A percentile compares a stretch with the other conserved stretches of the same genome.
phyloP scores from a whole-genome alignment of 2,113 vertebrate species.

The Toxostoma redivivum region DNA sequence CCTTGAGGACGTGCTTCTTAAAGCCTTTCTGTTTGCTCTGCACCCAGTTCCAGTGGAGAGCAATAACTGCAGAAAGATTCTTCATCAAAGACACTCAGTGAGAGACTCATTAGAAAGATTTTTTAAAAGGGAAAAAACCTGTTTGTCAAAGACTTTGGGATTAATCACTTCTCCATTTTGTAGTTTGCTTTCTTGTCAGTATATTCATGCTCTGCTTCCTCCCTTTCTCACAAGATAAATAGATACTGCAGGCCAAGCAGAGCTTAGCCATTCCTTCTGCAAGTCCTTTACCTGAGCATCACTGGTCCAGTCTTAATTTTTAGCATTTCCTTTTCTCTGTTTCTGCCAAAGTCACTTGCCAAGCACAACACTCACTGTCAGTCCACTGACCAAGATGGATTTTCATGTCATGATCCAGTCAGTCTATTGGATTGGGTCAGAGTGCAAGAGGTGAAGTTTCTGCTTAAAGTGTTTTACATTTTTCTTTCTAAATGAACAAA shows the following conservation, averaged over 20 bases:
- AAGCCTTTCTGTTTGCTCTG: slow-evolving; percentile 19
- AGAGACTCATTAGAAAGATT: neutral
- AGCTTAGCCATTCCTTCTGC: neutral
- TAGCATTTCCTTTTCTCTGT: neutral
- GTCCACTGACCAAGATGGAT: neutral
- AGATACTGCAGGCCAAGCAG: neutral
- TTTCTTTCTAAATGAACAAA: neutral
- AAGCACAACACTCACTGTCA: neutral
- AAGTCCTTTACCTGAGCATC: neutral
- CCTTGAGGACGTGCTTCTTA: neutral
- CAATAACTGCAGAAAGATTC: slow-evolving; percentile 12
- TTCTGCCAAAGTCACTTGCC: neutral
- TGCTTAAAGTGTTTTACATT: neutral
- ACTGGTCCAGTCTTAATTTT: neutral
- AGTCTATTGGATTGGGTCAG: neutral
- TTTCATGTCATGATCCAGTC: neutral
- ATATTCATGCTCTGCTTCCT: neutral
- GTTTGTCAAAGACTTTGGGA: neutral
- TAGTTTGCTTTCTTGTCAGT: neutral
- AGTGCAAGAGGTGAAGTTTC: neutral
- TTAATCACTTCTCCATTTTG: neutral
- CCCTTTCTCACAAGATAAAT: neutral
- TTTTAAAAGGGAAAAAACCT: neutral
- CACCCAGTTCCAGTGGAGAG: neutral
- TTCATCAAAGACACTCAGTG: slow-evolving; percentile 12